These are phyloP conservation scores for Bombus cullumanus DNA, from an alignment of 1,140 invertebrate species.

Conservation along the genomic window DNA sequence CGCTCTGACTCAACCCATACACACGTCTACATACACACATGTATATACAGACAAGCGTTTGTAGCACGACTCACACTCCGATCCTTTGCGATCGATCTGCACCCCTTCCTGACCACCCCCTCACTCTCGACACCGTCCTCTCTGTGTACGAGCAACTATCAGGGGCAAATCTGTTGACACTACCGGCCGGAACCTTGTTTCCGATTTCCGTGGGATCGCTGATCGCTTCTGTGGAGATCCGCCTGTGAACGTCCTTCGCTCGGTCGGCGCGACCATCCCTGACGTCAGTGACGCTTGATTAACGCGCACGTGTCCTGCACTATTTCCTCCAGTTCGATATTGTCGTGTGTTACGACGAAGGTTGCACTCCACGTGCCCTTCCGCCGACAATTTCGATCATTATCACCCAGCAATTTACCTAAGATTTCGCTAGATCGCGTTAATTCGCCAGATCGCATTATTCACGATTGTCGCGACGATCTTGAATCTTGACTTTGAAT, in stretches of 20 bases:
- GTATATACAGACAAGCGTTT: neutral
- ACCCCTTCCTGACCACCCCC: conserved; percentile 1
- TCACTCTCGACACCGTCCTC: conserved; percentile 6
- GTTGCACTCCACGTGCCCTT: neutral
- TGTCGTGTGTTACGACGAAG: neutral
- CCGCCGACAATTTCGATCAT: neutral
- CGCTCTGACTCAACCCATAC: conserved; percentile 62
- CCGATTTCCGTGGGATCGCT: conserved; percentile 66
- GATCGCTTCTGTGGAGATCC: conserved; percentile 51
- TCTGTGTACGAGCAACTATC: conserved; percentile 52
- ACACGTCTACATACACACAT: neutral
- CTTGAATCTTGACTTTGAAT: no score
- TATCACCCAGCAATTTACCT: neutral
- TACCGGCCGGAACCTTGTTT: conserved; percentile 67
- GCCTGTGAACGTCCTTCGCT: conserved; percentile 10
- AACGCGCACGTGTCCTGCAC: conserved; percentile 29
- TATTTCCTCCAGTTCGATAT: conserved; percentile 6
- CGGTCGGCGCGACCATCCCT: conserved; percentile 32
- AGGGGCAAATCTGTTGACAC: conserved; percentile 77
- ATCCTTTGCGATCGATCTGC: conserved; percentile 69
- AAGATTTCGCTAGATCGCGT: neutral
- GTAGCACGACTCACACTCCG: conserved; percentile 22
- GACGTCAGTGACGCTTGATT: conserved; percentile 60
- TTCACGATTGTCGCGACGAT: no score
- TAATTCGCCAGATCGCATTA: no score